phyloP scores from a whole-genome alignment of 64 coral and sea anemone species.

The Stichodactyla helianthus region DNA sequence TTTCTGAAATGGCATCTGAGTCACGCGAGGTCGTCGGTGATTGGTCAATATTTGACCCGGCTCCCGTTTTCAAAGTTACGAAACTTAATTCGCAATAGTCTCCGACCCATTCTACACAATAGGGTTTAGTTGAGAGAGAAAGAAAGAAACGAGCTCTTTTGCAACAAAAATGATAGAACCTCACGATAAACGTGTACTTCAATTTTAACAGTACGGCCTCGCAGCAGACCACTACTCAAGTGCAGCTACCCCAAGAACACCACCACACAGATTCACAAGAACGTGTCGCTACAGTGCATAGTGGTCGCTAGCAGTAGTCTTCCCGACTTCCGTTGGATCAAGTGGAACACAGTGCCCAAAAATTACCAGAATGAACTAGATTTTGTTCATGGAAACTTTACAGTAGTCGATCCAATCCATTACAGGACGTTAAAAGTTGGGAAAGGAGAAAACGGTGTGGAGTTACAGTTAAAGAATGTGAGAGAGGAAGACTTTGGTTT shows the following conservation, averaged over 20 bases:
- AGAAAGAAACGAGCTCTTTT: too few species aligned
- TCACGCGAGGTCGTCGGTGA: too few species aligned
- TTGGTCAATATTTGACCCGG: too few species aligned
- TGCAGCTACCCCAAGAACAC: slow-evolving; percentile 51
- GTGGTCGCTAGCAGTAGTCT: slow-evolving; percentile 47
- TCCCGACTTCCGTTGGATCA: slow-evolving; percentile 65
- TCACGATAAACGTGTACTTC: neutral
- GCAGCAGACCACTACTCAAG: slow-evolving; percentile 34
- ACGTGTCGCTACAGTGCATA: slow-evolving; percentile 51
- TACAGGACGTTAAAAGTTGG: slow-evolving; percentile 45
- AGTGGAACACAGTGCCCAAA: slow-evolving; percentile 36
- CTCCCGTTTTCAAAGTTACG: too few species aligned
- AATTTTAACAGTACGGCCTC: neutral
- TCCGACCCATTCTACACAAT: too few species aligned
- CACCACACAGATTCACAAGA: slow-evolving; percentile 23
- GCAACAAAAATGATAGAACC: too few species aligned
- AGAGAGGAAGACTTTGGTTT: slow-evolving; percentile 38
- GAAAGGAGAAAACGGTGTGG: slow-evolving; percentile 28
- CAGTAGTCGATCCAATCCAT: slow-evolving; percentile 55
- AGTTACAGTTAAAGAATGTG: slow-evolving; percentile 23
- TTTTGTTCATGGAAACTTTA: slow-evolving; percentile 34
- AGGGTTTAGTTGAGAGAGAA: too few species aligned
- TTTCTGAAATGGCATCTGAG: too few species aligned
- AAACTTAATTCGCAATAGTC: too few species aligned
- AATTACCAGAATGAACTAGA: slow-evolving; percentile 27